A percentile compares a stretch with the other conserved stretches of the same genome.
These are phyloP conservation scores for Orthosia gracilis DNA, from an alignment of 2,888 invertebrate species.

Conservation along the genomic window DNA sequence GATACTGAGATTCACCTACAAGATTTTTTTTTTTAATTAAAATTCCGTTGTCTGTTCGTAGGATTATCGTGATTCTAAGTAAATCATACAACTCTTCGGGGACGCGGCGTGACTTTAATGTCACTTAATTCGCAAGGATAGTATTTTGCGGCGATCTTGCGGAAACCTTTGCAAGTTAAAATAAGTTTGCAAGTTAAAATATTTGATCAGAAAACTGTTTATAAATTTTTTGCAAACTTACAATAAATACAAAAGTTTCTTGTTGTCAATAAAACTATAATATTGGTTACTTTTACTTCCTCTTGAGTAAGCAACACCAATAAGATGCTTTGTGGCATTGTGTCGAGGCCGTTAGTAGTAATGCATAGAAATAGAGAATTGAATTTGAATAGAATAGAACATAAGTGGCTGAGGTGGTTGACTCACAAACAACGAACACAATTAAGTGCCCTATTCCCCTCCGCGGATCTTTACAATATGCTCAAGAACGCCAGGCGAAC, in stretches of 20 bases:
- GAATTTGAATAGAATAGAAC: slow-evolving; percentile 54
- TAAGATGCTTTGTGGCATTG: slow-evolving; percentile 43
- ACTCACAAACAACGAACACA: slow-evolving; percentile 52
- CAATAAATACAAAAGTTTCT: neutral
- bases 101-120: slow-evolving; percentile 29
- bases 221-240: neutral
- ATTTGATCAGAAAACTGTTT: slow-evolving; percentile 4
- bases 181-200: slow-evolving; percentile 7
- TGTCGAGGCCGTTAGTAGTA: slow-evolving; percentile 34
- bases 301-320: slow-evolving; percentile 39
- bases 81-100: slow-evolving; percentile 16
- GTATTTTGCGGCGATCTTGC: slow-evolving; percentile 13
- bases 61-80: slow-evolving; percentile 7
- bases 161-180: too few relatives aligned
- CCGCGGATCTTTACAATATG: slow-evolving; percentile 57
- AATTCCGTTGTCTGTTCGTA: neutral
- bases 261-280: slow-evolving; percentile 4
- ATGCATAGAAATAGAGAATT: slow-evolving; percentile 43
- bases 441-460: slow-evolving; percentile 57
- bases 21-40: neutral
- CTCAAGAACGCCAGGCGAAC: slow-evolving; percentile 42
- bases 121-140: slow-evolving; percentile 25
- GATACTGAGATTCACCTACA: neutral
- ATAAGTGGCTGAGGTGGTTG: slow-evolving; percentile 41
- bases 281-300: slow-evolving; percentile 15